Percentiles rank a stretch among this genome's conserved stretches.
Conservation (phyloP, 2,113 vertebrate genomes). For the Apeltes quadracus region DNA sequence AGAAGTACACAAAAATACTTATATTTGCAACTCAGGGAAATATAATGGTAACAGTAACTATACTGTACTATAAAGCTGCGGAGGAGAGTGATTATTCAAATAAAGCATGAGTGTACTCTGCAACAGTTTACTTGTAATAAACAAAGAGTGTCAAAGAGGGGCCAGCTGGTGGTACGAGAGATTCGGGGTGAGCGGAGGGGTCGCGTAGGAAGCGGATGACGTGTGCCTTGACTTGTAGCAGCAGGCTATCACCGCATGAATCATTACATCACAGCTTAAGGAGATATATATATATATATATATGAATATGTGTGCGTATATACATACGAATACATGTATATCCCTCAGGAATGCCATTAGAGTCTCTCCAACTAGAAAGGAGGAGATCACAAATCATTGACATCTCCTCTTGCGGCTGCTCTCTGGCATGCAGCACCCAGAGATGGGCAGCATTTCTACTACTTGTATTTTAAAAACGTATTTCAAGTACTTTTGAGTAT, state of each 20-base stretch:
- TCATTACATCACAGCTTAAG: slow-evolving; percentile 24
- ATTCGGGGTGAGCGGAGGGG: slow-evolving; percentile 3
- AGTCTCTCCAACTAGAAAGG: slow-evolving; percentile 3
- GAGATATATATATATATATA: slow-evolving; percentile 9
- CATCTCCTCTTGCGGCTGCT: slow-evolving; percentile 25
- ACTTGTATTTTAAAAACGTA: too few relatives aligned
- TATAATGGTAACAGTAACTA: background rate
- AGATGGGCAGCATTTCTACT: too few relatives aligned
- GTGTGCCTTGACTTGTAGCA: slow-evolving; percentile 43
- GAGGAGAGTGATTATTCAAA: background rate
- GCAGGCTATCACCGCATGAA: slow-evolving; percentile 40
- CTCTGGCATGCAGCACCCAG: slow-evolving; percentile 8
- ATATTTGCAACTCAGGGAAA: background rate
- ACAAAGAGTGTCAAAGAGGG: slow-evolving; percentile 5
- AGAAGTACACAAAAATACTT: too few relatives aligned
- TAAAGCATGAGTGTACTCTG: background rate
- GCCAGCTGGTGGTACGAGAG: slow-evolving; percentile 18
- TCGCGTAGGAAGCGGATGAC: slow-evolving; percentile 20
- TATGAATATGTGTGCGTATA: too few relatives aligned
- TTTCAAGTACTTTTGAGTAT: too few relatives aligned
- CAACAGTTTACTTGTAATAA: slow-evolving; percentile 12
- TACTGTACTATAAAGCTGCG: background rate
- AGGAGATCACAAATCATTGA: slow-evolving; percentile 52
- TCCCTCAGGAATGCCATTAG: slow-evolving; percentile 21
- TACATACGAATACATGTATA: background rate